Base-by-base conservation (phyloP, 2,797 vertebrate species). In the Helarctos malayanus region DNA sequence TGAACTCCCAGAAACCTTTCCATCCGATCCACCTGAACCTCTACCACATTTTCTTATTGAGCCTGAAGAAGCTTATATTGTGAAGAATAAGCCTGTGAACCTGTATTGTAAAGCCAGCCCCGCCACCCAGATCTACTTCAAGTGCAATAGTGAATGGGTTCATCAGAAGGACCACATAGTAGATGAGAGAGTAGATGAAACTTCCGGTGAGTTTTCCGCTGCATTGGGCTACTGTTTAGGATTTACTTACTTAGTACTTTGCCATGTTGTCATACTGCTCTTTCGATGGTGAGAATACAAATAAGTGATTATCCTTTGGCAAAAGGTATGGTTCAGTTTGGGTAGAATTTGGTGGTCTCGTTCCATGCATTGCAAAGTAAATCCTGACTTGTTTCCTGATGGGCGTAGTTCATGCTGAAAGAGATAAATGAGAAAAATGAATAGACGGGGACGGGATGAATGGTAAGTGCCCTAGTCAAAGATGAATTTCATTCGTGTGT, bases 91-190 rank as follows among this genome's bases (percentile, higher is more conserved):
- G 97, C 99, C 99, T 0, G 99, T 99, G 96, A 99, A 99, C 97
- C 98, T 99, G 52, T 99, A 99, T 98, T 99, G 99, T 98, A 99
- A 99, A 97, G 99, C 99, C 21, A 99, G 99, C 75, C 99, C 99
- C 0, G 99, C 99, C 93, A 99, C 99, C 0, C 99, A 99, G 98
- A 99, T 99, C 98, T 99, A 99, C 98, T 99, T 99, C 98, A 99
- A 99, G 98, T 99, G 99, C 98, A 99, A 99, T 98, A 99, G 99
- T 3, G 99, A 99, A 97, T 99, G 99, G 99, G 99, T 99, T 92
- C 99, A 99, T 98, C 99, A 99, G 99, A 99, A 99, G 98, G 99
- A 99, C 98, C 99, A 99, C 78, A 99, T 99, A 0, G 99, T 99
- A 95, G 99, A 99, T 4, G 99, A 99, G 98, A 99, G 99, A 68